phyloP scores from a whole-genome alignment of 2,113 vertebrate genomes.

The Cettia cetti region DNA sequence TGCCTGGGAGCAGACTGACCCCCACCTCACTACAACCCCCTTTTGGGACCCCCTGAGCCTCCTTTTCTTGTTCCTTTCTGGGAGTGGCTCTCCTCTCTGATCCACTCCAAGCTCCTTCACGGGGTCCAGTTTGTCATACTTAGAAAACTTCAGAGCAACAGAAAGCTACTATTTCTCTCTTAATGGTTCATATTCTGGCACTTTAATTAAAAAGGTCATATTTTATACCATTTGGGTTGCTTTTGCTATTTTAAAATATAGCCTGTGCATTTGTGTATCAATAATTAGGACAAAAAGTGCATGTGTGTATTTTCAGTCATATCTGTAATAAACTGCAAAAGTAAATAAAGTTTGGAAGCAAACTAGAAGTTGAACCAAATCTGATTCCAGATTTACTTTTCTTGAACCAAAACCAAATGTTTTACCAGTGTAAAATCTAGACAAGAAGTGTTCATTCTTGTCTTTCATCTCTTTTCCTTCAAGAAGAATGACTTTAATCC shows the following conservation, averaged over 20 bases:
- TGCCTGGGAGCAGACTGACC: not conserved
- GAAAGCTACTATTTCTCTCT: not conserved
- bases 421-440: not conserved
- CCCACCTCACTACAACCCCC: not conserved
- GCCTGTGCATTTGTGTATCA: not conserved
- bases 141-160: not conserved
- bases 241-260: not conserved
- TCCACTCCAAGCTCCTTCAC: not conserved
- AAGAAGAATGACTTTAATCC: not conserved
- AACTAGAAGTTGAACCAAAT: not conserved
- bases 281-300: not conserved
- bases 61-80: not conserved
- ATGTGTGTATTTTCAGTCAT: not conserved
- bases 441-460: not conserved
- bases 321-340: not conserved
- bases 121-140: not conserved
- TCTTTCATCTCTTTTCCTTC: not conserved
- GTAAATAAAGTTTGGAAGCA: not conserved
- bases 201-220: not conserved
- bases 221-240: not conserved
- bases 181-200: not conserved
- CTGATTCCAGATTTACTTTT: not conserved
- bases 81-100: not conserved
- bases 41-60: not conserved
- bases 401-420: accelerated